Evolutionary conservation across 2,888 invertebrate genomes (phyloP).

Genomic region (Drosophila greeni): DNA sequence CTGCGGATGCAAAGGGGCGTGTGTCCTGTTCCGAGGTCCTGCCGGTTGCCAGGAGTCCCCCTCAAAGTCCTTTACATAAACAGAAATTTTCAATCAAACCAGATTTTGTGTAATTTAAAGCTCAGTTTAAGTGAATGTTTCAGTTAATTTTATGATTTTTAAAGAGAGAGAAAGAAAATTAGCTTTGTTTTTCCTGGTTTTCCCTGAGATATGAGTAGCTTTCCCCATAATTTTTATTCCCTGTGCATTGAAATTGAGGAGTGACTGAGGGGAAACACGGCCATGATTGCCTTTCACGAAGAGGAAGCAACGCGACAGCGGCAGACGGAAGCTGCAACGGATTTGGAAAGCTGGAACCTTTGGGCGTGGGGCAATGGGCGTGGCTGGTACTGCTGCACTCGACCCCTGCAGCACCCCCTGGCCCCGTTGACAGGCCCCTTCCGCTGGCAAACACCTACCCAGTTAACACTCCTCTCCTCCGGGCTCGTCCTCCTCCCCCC

Average conservation of each 20-base stretch:
- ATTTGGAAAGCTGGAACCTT: constrained; percentile 24
- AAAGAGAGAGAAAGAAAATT: accelerated
- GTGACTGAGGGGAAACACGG: constrained; percentile 10
- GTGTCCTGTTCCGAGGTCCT: constrained; percentile 10
- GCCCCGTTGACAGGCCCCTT: not conserved
- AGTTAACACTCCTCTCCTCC: not conserved
- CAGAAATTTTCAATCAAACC: not conserved
- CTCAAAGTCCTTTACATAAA: not conserved
- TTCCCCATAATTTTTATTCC: not conserved
- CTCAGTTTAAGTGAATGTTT: not conserved
- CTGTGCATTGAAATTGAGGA: not conserved
- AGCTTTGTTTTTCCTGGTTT: no score
- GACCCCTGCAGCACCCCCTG: not conserved
- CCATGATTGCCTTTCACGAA: constrained; percentile 56
- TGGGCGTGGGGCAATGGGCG: constrained; percentile 15
- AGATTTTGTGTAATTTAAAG: not conserved
- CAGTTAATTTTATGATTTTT: no score
- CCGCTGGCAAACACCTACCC: constrained; percentile 7
- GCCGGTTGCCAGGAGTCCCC: not conserved
- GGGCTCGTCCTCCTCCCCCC: no score
- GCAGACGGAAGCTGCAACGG: constrained; percentile 26
- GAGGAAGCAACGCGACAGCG: constrained; percentile 31
- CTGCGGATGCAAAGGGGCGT: constrained; percentile 14
- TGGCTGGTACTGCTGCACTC: constrained; percentile 31
- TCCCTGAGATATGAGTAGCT: not conserved